Evolutionary conservation across 2,888 invertebrate species (phyloP).

Genomic region (Nemapogon koenigi): DNA sequence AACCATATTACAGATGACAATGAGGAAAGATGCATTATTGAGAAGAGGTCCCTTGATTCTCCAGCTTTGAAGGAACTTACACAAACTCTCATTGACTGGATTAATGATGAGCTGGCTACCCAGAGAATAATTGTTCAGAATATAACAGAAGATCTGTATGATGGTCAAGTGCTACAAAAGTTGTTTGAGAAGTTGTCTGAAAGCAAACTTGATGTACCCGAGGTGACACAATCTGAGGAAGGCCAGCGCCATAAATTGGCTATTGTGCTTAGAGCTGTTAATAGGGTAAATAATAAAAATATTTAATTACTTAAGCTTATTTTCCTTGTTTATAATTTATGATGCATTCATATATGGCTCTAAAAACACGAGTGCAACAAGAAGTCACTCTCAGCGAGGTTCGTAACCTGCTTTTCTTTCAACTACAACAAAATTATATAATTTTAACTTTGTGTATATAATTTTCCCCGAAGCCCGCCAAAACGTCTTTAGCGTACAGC

Average conservation of each 20-base stretch:
- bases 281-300: constrained; percentile 77
- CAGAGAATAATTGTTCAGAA: constrained; percentile 97
- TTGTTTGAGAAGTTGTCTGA: constrained; percentile 84
- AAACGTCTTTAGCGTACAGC: no score
- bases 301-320: no score
- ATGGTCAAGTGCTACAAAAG: constrained; percentile 85
- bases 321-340: no score
- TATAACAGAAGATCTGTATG: constrained; percentile 95
- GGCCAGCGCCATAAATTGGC: constrained; percentile 94
- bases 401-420: no score
- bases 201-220: constrained; percentile 92
- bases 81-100: constrained; percentile 93
- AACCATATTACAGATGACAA: constrained; percentile 77
- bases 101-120: constrained; percentile 95
- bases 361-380: no score
- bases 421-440: no score
- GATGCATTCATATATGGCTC: no score
- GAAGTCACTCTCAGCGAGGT: no score
- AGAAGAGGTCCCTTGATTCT: constrained; percentile 86
- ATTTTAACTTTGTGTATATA: no score
- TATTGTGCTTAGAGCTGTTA: constrained; percentile 87
- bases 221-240: constrained; percentile 98
- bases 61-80: constrained; percentile 85
- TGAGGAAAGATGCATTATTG: constrained; percentile 95
- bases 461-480: no score